Base-by-base conservation (phyloP, 2,113 vertebrate species). In the Tautogolabrus adspersus region DNA sequence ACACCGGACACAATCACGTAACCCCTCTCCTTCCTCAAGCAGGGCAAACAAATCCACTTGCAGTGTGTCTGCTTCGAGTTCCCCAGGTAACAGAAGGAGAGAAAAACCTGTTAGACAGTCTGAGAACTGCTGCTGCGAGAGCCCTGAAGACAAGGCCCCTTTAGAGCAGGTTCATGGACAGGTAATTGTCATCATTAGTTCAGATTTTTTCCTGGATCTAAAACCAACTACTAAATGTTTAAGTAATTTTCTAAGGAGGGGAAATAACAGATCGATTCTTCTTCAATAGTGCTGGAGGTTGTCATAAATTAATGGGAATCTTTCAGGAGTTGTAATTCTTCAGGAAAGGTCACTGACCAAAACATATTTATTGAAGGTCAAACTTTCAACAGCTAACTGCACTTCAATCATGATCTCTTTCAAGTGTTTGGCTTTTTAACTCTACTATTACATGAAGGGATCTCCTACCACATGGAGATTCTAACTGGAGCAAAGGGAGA, bases 41-140 rank as follows among this genome's bases (percentile, higher is more conserved):
- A 75, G 75, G 63, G 79, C 75, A 91, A 82, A 84, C 42, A 72
- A 76, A 84, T 75, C 55, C 64, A 72, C 65, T 79, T 63, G 15
- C 84, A 85, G 73, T 49, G 46, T 72, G 61, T 82, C 72, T 64
- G 42, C 72, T 26, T 86, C 3, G 2, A 70, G 42, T 70, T 19
- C 58, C 59, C 16, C 3, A 0, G 55, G 68, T 30, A 73, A 54
- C 23, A 30, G 55, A 65, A 44, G 38, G 30, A 38, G 37, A 38
- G 26, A 7, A 75, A 51, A 69, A 82, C 54, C 63, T 75, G 67
- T 79, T 63, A 62, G 51, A 73, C 38, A 26, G 56, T 44, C 42
- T 79, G 55, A 75, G 62, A 77, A 59, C 62, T 76, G 52, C 62
- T 78, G 76, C 64, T 34, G 26, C 49, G 51, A 44, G 47, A 63